Evolutionary conservation across 2,113 vertebrate species (phyloP), one percentile per base, ranked within the genome.

Genomic region (Thomomys bottae): DNA sequence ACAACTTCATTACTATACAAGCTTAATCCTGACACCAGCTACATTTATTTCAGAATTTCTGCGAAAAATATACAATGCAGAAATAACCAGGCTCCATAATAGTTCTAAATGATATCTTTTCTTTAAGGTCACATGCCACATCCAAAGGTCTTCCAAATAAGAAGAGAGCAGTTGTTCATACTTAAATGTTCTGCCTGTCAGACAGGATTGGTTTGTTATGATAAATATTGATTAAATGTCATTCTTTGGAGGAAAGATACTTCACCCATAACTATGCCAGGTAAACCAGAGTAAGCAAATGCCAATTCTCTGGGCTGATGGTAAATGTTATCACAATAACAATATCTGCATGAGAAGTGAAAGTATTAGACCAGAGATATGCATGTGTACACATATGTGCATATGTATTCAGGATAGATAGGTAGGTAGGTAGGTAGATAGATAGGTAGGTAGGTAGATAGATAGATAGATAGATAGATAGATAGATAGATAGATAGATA

Each of bases 61-160:
- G 26, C 45, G 32, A 38, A 45, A 45, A 68, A 28, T 73, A 20
- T 24, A 49, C 3, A 24, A 54, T 15, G 30, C 2, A 34, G 40
- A 95, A 87, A 67, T 21, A 70, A 81, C 17, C 42, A 84, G 49
- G 8, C 6, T 4, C 64, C 49, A 67, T 36, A 63, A 42, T 59
- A 66, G 63, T 92, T 89, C 85, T 76, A 89, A 92, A 82, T 30
- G 20, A 78, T 77, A 67, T 10, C 30, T 32, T 54, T 34, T 83
- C 14, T 76, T 91, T 88, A 88, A 59, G 86, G 88, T 63, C 26
- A 68, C 54, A 71, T 38, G 42, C 10, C 84, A 57, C 20, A 80
- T 88, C 40, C 70, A 64, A 93, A 81, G 66, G 9, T 78, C 34
- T 87, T 67, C 45, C 59, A 79, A 61, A 89, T 80, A 94, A 73